These are phyloP conservation scores for Gallinago solitaria DNA, from an alignment of 2,797 vertebrate species.

Conservation along the genomic window DNA sequence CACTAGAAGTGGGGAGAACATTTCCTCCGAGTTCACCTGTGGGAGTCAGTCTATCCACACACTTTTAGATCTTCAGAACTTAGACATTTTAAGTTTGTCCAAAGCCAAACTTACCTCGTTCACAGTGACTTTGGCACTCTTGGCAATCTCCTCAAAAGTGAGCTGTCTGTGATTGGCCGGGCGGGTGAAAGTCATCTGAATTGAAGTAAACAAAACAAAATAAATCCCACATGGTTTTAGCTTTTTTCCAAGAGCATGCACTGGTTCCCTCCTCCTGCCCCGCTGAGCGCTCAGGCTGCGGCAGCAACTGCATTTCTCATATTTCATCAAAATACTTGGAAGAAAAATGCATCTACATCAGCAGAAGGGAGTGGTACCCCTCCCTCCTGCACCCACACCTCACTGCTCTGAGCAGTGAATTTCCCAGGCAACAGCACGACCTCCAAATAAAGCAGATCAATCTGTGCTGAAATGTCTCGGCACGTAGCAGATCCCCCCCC, in stretches of 20 bases:
- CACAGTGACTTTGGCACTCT: conserved; percentile 91
- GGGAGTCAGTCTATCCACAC: neutral
- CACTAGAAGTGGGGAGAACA: neutral
- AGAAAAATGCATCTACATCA: rapidly evolving
- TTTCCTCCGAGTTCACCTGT: neutral
- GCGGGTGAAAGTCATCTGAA: conserved; percentile 97
- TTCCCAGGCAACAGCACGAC: neutral
- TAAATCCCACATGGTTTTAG: neutral
- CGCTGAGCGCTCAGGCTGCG: neutral
- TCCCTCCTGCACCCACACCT: neutral
- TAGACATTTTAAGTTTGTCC: rapidly evolving
- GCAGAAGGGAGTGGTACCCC: neutral
- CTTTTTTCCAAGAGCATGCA: neutral
- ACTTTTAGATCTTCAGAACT: neutral
- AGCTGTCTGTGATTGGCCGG: conserved; percentile 96
- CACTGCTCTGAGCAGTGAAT: neutral
- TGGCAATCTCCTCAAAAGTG: conserved; percentile 93
- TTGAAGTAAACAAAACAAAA: neutral
- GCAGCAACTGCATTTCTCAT: neutral
- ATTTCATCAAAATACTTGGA: neutral
- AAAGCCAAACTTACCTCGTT: conserved; percentile 84
- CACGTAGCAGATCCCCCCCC: rapidly evolving
- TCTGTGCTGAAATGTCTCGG: rapidly evolving
- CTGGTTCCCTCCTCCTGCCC: neutral
- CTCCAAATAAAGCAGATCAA: neutral